Evolutionary conservation across 2,888 invertebrate species (phyloP).

Genomic region (Megaustenia siamemsis): DNA sequence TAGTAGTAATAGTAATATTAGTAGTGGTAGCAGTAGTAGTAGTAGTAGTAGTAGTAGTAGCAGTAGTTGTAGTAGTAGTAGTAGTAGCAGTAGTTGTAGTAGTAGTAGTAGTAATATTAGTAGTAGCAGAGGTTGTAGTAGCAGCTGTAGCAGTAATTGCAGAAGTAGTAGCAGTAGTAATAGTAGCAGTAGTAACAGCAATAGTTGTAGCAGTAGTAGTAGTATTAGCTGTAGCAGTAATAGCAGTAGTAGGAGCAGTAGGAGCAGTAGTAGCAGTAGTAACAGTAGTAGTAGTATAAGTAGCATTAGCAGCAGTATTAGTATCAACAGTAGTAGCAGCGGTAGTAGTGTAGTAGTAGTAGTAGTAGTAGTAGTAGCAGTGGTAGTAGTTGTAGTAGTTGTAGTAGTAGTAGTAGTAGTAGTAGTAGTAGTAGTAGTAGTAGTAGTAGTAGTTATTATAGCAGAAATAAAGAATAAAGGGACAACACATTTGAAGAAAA

Average conservation of each 20-base stretch:
- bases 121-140: no score
- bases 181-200: no score
- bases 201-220: no score
- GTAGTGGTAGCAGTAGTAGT: no score
- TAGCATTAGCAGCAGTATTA: not conserved
- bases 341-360: not conserved
- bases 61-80: not conserved
- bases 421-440: constrained; percentile 22
- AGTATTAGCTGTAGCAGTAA: not conserved
- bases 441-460: not conserved
- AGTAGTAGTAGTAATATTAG: no score
- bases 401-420: constrained; percentile 22
- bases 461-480: no score
- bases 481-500: no score
- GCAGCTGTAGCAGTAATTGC: no score
- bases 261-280: no score
- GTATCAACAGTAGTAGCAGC: not conserved
- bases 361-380: constrained; percentile 22
- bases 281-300: not conserved
- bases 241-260: not conserved
- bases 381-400: constrained; percentile 10
- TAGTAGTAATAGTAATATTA: no score
- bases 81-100: not conserved
- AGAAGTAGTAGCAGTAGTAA: no score
- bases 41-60: no score